phyloP scores from a whole-genome alignment of 2,888 invertebrate genomes.

The Octodonta nipae region DNA sequence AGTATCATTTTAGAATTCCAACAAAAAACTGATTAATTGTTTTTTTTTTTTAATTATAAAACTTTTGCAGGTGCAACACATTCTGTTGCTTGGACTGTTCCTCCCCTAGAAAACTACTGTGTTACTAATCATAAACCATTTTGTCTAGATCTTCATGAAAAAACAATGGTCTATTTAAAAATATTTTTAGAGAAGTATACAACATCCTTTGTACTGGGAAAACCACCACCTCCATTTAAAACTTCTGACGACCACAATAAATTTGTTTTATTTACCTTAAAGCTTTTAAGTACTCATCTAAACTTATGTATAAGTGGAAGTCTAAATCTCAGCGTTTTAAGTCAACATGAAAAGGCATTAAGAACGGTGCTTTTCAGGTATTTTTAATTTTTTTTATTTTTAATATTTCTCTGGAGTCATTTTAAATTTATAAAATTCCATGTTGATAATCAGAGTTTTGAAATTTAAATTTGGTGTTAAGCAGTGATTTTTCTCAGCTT shows the following conservation, averaged over 20 bases:
- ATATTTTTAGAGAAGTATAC: conserved; percentile 46
- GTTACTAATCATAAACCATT: conserved; percentile 45
- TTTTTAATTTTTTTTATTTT: neutral
- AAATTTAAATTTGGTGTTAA: too few species aligned
- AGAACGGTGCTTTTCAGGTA: conserved; percentile 43
- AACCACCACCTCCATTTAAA: conserved; percentile 39
- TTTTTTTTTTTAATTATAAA: neutral
- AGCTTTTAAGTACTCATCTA: conserved; percentile 44
- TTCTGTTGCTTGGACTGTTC: conserved; percentile 47
- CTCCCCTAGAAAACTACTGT: conserved; percentile 38
- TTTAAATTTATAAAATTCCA: too few species aligned
- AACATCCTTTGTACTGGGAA: conserved; percentile 34
- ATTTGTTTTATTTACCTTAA: conserved; percentile 44
- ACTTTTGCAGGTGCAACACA: conserved; percentile 40
- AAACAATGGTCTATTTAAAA: conserved; percentile 42
- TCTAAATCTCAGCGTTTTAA: conserved; percentile 36
- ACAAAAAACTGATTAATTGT: neutral
- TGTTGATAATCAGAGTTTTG: too few species aligned
- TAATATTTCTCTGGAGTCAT: too few species aligned
- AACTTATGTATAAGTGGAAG: conserved; percentile 43
- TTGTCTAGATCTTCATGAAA: conserved; percentile 48
- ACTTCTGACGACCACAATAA: conserved; percentile 39
- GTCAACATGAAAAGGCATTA: conserved; percentile 40
- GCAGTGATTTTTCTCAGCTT: too few species aligned
- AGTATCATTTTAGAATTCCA: neutral